Base-by-base conservation (phyloP, 1,140 invertebrate species). In the Drosophila persimilis region DNA sequence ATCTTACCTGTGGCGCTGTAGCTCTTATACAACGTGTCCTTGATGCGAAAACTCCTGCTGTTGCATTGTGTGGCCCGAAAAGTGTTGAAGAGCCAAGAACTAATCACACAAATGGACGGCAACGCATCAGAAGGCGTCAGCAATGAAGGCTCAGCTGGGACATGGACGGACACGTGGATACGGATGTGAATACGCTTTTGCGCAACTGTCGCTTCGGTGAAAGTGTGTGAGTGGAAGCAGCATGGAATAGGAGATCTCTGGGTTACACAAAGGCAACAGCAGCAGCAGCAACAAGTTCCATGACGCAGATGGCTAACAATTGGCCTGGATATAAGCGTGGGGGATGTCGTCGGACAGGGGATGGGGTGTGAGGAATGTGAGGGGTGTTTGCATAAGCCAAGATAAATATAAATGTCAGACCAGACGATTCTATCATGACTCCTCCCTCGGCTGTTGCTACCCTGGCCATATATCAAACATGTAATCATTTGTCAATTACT, bases 401-500 rank as follows among this genome's bases (percentile, higher is more conserved):
- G 61, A 75, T 75, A 75, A 74, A 75, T 75, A 60, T 52, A 50
- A 22, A 53, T 44, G 52, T 50, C 54, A 44, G 54, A 48, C 62
- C 44, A 75, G 71, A 73, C 70, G 46, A 47, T 44, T 54, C 47
- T 71, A 57, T 56, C 59, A 45, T 17, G 58, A 24, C 65, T 26
- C 35, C 35, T 39, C 35, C 9, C 3, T 41, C 9, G 48, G 29
- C 65, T 58, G 78, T 73, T 83, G 67, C 61, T 43, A 57, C 11
- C 54, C 57, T 57, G 51, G 45, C 20, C 74, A 81, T 78, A 86
- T 81, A 80, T 88, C 80, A 61, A 73, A 69, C 72, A 66, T 77
- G 72, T 76, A 83, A 88, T 88, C 83, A 88, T 88, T 88, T 88
- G 83, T 88, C 83, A 88, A 88, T 88, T 88, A 83, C 83, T 88